These are phyloP conservation scores for Phodopus roborovskii DNA, from an alignment of 2,113 vertebrate species.

Conservation along the genomic window DNA sequence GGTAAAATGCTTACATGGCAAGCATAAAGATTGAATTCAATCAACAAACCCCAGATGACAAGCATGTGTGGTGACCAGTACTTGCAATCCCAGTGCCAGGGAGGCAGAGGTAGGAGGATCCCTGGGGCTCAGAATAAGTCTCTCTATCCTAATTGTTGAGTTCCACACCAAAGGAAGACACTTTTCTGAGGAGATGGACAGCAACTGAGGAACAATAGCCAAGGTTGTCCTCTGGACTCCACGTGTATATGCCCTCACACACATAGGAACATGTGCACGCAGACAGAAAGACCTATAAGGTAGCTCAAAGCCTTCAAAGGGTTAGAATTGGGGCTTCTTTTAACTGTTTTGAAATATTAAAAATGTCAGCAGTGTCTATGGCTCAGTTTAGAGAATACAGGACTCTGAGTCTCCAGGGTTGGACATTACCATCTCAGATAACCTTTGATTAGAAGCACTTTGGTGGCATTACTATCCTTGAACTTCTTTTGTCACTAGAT, in stretches of 20 bases:
- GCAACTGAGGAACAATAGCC: neutral
- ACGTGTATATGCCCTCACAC: neutral
- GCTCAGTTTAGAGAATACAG: neutral
- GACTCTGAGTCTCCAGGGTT: neutral
- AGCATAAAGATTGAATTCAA: neutral
- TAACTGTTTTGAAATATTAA: slow-evolving; percentile 34
- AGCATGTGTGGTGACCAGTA: too few relatives aligned
- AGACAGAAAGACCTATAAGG: neutral
- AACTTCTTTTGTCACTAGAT: slow-evolving; percentile 44
- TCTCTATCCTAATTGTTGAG: neutral
- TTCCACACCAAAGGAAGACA: neutral
- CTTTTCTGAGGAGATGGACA: neutral
- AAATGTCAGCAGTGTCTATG: neutral
- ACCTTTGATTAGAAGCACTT: neutral
- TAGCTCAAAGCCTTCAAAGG: neutral
- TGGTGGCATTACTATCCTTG: neutral
- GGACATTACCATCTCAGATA: neutral
- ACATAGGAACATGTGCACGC: neutral
- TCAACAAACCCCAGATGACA: neutral
- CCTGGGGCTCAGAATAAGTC: neutral
- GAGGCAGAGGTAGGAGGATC: neutral
- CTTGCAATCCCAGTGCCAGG: too few relatives aligned
- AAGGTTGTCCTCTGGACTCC: too few relatives aligned
- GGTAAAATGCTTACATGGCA: neutral
- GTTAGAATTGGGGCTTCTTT: neutral